phyloP scores from a whole-genome alignment of 2,797 vertebrate genomes.

The Lithobates pipiens region DNA sequence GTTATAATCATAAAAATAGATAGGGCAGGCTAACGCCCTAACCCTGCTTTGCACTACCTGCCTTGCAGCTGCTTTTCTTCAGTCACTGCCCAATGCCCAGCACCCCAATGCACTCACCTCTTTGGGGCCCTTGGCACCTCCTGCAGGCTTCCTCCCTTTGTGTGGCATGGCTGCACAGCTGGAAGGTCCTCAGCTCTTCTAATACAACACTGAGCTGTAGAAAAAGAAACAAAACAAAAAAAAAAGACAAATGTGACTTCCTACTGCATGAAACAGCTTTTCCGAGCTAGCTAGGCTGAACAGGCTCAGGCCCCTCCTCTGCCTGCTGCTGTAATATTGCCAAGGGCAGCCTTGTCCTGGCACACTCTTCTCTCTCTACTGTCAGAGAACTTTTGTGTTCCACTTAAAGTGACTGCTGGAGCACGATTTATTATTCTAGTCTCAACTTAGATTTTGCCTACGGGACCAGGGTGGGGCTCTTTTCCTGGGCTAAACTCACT shows the following conservation, averaged over 20 bases:
- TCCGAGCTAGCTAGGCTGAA: constrained; percentile 17
- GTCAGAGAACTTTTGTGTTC: neutral
- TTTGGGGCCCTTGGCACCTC: constrained; percentile 42
- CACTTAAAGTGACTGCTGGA: neutral
- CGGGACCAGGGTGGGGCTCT: constrained; percentile 19
- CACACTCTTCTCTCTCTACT: neutral
- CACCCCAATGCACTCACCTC: constrained; percentile 22
- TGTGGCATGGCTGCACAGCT: constrained; percentile 23
- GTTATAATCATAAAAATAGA: neutral
- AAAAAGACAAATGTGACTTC: constrained; percentile 26
- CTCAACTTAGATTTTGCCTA: constrained; percentile 13
- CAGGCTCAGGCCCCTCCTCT: constrained; percentile 34
- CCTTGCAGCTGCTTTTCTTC: neutral
- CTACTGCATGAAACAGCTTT: constrained; percentile 52
- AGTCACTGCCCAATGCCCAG: neutral
- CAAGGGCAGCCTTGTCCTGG: constrained; percentile 32
- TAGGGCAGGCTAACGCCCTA: neutral
- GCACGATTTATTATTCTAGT: neutral
- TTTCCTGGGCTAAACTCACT: constrained; percentile 11
- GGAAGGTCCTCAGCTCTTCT: neutral
- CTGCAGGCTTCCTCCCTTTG: constrained; percentile 39
- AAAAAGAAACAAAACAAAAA: neutral
- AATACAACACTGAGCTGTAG: neutral
- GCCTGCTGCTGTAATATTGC: constrained; percentile 37
- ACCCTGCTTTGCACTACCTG: no score